Conservation (phyloP, 2,888 invertebrate genomes). For the Orgyia antiqua region DNA sequence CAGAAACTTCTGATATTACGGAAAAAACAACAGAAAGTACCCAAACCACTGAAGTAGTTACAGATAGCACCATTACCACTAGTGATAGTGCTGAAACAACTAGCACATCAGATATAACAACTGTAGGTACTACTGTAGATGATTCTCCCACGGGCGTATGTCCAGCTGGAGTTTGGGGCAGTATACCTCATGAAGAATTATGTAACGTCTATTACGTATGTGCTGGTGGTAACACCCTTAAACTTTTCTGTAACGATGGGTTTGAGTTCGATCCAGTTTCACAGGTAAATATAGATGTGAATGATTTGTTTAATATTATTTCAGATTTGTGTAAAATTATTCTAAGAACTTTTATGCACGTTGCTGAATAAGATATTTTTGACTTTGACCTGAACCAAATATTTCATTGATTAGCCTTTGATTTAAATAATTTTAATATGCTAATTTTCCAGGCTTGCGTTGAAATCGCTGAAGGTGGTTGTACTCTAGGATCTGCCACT, state of each 20-base stretch:
- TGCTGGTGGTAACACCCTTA: conserved; percentile 29
- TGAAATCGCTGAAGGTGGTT: conserved; percentile 17
- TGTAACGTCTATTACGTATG: conserved; percentile 47
- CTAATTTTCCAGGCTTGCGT: conserved; percentile 9
- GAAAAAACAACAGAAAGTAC: neutral
- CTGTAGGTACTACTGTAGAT: neutral
- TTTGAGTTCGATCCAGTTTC: conserved; percentile 31
- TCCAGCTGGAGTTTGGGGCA: neutral
- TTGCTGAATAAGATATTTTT: too few relatives aligned
- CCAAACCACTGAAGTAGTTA: neutral
- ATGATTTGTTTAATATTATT: too few relatives aligned
- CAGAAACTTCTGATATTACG: neutral
- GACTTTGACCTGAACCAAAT: too few relatives aligned
- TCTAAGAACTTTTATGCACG: too few relatives aligned
- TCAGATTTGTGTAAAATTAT: too few relatives aligned
- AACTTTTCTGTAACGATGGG: conserved; percentile 28
- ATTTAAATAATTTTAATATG: too few relatives aligned
- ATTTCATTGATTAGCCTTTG: too few relatives aligned
- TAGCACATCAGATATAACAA: neutral
- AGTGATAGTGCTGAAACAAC: neutral
- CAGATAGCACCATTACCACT: neutral
- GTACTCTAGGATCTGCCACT: conserved; percentile 9
- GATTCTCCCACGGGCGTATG: neutral
- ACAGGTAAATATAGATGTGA: conserved; percentile 4
- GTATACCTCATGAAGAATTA: conserved; percentile 30